Percentiles rank a stretch among this genome's conserved stretches.
These are phyloP conservation scores for Leucophenga varia DNA, from an alignment of 1,140 invertebrate species.

Conservation along the genomic window DNA sequence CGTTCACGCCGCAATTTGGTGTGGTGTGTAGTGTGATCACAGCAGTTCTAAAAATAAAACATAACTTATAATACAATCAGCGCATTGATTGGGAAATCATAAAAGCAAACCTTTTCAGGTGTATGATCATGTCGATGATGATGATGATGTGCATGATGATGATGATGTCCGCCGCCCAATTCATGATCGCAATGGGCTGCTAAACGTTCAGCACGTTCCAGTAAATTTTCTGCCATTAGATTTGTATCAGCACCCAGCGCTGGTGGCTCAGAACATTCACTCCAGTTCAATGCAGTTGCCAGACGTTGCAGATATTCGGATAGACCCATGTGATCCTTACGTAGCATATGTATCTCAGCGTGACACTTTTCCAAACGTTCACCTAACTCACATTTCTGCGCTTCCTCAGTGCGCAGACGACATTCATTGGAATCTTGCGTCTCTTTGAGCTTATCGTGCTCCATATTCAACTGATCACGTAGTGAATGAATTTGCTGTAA, in stretches of 20 bases:
- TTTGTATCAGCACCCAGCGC: constrained; percentile 75
- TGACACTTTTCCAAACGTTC: constrained; percentile 71
- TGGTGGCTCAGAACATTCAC: constrained; percentile 45
- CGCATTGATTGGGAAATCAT: constrained; percentile 25
- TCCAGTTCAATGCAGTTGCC: constrained; percentile 59
- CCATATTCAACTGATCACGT: constrained; percentile 67
- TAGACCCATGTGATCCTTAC: constrained; percentile 46
- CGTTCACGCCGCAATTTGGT: constrained; percentile 68
- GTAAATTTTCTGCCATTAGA: constrained; percentile 74
- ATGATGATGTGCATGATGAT: constrained; percentile 25
- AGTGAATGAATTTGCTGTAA: constrained; percentile 69
- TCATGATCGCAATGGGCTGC: constrained; percentile 65
- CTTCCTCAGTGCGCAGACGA: constrained; percentile 67
- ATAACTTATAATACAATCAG: too few relatives aligned
- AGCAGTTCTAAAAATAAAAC: constrained; percentile 11
- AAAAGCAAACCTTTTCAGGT: constrained; percentile 36
- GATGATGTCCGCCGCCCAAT: constrained; percentile 9
- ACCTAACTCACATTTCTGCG: constrained; percentile 68
- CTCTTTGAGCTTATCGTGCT: constrained; percentile 66
- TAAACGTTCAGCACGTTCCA: constrained; percentile 75
- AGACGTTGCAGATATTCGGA: constrained; percentile 63
- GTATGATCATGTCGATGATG: constrained; percentile 20
- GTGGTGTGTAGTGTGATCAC: constrained; percentile 25
- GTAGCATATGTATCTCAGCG: constrained; percentile 63
- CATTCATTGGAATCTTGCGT: constrained; percentile 64